Conservation (phyloP, 2,888 invertebrate species). For the Petrophora chlorosata region DNA sequence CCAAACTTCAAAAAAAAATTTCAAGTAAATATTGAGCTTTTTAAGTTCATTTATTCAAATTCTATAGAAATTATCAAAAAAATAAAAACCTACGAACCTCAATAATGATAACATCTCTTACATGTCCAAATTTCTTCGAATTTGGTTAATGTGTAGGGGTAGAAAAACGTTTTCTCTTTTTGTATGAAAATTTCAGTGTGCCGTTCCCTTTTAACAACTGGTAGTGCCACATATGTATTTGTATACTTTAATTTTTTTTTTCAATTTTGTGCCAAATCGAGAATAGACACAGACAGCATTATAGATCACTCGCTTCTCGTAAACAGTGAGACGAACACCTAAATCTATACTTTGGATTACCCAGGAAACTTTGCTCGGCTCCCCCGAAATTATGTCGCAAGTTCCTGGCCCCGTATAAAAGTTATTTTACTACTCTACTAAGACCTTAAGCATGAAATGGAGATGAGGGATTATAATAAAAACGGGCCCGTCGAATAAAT, state of each 20-base stretch:
- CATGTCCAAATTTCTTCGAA: no score
- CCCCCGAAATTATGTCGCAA: constrained; percentile 65
- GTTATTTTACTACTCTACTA: constrained; percentile 71
- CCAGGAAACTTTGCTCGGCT: constrained; percentile 47
- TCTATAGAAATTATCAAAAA: no score
- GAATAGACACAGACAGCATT: background rate
- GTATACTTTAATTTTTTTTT: background rate
- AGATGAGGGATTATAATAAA: constrained; percentile 34
- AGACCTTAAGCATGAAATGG: constrained; percentile 63
- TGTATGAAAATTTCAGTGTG: no score
- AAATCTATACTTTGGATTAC: constrained; percentile 29
- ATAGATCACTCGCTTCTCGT: constrained; percentile 1
- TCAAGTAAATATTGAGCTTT: no score
- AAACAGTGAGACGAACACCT: background rate
- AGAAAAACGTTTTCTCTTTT: no score
- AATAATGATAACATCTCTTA: no score
- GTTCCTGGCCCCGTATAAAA: constrained; percentile 44
- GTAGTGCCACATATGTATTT: no score
- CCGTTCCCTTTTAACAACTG: no score
- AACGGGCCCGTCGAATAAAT: constrained; percentile 25
- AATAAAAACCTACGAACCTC: no score
- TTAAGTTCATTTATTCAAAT: no score
- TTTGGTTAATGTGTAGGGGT: no score
- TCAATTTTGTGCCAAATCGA: background rate
- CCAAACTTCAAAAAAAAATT: no score